Evolutionary conservation across 2,797 vertebrate genomes (phyloP).

Genomic region (Catostomus latipinnis): DNA sequence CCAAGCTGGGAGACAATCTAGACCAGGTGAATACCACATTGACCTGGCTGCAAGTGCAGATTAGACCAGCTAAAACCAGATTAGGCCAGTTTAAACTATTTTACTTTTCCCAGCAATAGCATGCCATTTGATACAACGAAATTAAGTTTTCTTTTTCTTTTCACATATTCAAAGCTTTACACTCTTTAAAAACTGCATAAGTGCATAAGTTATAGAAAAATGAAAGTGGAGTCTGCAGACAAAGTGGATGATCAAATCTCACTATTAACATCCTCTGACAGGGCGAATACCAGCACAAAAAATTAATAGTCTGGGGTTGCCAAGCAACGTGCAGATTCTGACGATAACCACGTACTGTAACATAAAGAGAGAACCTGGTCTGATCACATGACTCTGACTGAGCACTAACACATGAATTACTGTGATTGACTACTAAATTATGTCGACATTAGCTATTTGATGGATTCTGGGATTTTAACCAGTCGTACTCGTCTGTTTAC

Average conservation of each 20-base stretch:
- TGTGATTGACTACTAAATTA: conserved; percentile 30
- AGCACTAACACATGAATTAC: conserved; percentile 25
- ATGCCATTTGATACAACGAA: conserved; percentile 22
- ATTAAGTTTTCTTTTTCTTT: conserved; percentile 43
- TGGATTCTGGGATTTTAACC: conserved; percentile 11
- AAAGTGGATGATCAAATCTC: conserved; percentile 61
- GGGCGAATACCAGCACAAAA: conserved; percentile 50
- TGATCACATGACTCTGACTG: conserved; percentile 47
- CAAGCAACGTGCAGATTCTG: conserved; percentile 61
- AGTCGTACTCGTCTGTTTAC: conserved; percentile 8
- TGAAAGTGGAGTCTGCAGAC: conserved; percentile 50
- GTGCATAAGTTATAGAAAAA: conserved; percentile 44
- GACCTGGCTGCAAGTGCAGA: no score
- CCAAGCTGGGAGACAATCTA: no score
- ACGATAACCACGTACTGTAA: conserved; percentile 50
- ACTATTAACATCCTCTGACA: conserved; percentile 59
- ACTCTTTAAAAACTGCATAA: conserved; percentile 48
- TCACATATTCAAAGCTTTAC: conserved; percentile 50
- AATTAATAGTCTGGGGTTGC: conserved; percentile 64
- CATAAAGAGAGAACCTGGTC: conserved; percentile 50
- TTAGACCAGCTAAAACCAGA: no score
- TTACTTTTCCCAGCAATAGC: conserved; percentile 33
- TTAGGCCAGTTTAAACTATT: no score
- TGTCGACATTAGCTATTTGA: background rate
- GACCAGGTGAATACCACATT: no score